Base-by-base conservation (phyloP, 2,888 invertebrate species). In the Epinotia ramella region DNA sequence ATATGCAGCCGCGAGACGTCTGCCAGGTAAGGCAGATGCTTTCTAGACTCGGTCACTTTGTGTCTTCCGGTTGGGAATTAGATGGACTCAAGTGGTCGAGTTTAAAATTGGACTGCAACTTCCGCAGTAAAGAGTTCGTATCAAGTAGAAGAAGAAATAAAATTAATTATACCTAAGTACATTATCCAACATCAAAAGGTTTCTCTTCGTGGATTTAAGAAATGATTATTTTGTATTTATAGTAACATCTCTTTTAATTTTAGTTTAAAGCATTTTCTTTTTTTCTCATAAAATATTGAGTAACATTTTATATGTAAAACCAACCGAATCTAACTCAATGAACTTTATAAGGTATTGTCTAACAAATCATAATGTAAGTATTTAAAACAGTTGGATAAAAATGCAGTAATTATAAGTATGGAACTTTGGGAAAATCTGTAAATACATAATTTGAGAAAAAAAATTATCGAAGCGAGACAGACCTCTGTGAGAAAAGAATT, bases 1-100 rank as follows among this genome's bases (percentile, higher is more conserved):
- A 92, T 90, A 89, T 92, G 92, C 88, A 85, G 79, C 84, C 84
- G 82, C 83, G 80, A 80, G 81, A 81, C 82, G 83, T 84, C 88
- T 84, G 85, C 87, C 93, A 93, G 93, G 93, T 93, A 93, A 73
- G 79, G 84, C 92, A 93, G 90, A 91, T 93, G 89, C 82, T 84
- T 82, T 83, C 84, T 81, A 80, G 79, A 81, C 77, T 80, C 82
- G 87, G 85, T 85, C 86, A 84, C 80, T 84, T 81, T 83, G 83
- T 80, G 79, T 80, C 82, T 86, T 85, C 84, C 84, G 83, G 84
- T 79, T 20, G 67, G 57, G 60, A 65, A 73, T 74, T 73, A 73
- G 74, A 64, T 59, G 69, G 70, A 77, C 73, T 76, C 33, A 57
- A 76, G 71, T 72, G 70, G 60, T 44, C 60, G 72, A 44, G 70